Percentiles rank a stretch among this genome's conserved stretches.
Evolutionary conservation across 2,888 invertebrate species (phyloP).

Genomic region (Tuberolachnus salignus): DNA sequence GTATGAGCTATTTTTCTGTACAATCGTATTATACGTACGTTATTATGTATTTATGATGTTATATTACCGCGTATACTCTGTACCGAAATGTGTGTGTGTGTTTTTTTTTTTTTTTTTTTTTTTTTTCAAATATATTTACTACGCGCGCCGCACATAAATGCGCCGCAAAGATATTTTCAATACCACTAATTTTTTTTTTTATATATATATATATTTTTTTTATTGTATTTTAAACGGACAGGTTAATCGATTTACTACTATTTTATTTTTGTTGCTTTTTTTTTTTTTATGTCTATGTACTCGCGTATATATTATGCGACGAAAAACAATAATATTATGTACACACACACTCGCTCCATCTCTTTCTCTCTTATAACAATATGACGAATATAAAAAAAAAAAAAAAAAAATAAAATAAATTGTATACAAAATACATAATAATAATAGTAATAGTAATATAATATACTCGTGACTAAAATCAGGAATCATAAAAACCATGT

Average conservation of each 20-base stretch:
- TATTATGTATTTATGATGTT: not conserved
- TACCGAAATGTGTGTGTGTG: not conserved
- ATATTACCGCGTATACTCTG: not conserved
- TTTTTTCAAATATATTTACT: constrained; percentile 33
- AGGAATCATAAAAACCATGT: too few species aligned
- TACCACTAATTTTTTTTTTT: constrained; percentile 37
- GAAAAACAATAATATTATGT: constrained; percentile 1
- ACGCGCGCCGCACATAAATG: constrained; percentile 25
- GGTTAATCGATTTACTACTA: constrained; percentile 45
- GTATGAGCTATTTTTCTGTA: too few species aligned
- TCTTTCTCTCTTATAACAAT: not conserved
- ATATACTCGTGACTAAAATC: too few species aligned
- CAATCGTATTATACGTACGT: too few species aligned
- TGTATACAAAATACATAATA: too few species aligned
- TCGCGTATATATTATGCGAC: not conserved
- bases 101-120: constrained; percentile 30
- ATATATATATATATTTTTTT: constrained; percentile 41
- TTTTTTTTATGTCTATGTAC: constrained; percentile 41
- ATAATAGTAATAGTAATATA: too few species aligned
- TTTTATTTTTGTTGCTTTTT: too few species aligned
- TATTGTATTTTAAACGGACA: constrained; percentile 54
- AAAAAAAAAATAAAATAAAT: too few species aligned
- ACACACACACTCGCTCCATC: not conserved
- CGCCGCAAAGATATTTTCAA: constrained; percentile 28
- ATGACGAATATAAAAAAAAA: not conserved